A percentile compares a stretch with the other conserved stretches of the same genome.
Conservation (phyloP, 2,888 invertebrate species). For the Dexiosoma caninum region DNA sequence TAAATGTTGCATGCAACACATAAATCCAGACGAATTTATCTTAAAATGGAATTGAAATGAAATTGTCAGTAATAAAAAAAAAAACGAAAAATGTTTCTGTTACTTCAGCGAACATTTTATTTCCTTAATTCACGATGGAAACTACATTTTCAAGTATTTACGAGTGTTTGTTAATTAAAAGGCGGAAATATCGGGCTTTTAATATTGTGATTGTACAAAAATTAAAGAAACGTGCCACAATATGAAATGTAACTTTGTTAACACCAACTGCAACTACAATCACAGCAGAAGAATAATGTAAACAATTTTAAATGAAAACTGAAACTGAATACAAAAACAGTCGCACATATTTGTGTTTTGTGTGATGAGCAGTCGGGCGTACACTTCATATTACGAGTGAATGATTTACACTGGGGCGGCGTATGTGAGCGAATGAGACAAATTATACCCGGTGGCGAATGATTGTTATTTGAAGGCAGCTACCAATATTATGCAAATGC, state of each 20-base stretch:
- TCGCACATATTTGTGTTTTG: too few relatives aligned
- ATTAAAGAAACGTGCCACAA: background rate
- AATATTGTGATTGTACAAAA: too few relatives aligned
- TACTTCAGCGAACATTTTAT: too few relatives aligned
- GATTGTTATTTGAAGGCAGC: background rate
- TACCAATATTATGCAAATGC: too few relatives aligned
- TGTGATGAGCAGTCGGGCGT: background rate
- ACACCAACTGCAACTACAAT: too few relatives aligned
- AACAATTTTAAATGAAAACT: background rate
- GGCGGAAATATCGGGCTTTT: background rate
- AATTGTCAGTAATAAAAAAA: too few relatives aligned
- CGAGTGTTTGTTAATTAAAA: background rate
- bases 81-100: too few relatives aligned
- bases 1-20: constrained; percentile 32
- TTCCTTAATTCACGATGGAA: too few relatives aligned
- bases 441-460: background rate
- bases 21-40: background rate
- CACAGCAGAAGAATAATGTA: too few relatives aligned
- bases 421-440: background rate
- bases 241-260: background rate
- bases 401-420: too few relatives aligned
- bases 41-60: constrained; percentile 5
- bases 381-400: background rate
- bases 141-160: too few relatives aligned
- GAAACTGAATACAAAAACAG: too few relatives aligned